phyloP scores from a whole-genome alignment of 2,888 invertebrate species.

The Eupeodes latifasciatus region DNA sequence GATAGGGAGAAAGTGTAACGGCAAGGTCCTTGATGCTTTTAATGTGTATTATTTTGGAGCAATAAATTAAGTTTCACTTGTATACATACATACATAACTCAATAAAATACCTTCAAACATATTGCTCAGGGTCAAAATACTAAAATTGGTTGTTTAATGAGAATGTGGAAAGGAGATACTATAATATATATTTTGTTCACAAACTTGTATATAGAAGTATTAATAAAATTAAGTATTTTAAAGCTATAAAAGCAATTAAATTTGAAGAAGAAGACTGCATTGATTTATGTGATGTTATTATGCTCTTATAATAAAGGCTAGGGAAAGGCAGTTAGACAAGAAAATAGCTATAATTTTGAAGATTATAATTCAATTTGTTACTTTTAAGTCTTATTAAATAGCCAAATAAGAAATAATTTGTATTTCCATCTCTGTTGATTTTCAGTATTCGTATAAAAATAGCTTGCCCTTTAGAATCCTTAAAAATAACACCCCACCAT shows the following conservation, averaged over 20 bases:
- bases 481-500: too few species aligned
- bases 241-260: background rate
- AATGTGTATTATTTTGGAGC: constrained; percentile 33
- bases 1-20: background rate
- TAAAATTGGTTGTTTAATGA: background rate
- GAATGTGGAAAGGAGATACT: background rate
- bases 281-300: background rate
- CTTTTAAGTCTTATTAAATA: background rate
- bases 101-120: background rate
- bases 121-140: constrained; percentile 23
- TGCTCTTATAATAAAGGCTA: too few species aligned
- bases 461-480: too few species aligned
- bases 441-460: too few species aligned
- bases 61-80: constrained; percentile 35
- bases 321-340: background rate
- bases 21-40: background rate
- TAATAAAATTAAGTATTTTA: constrained; percentile 8
- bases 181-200: background rate
- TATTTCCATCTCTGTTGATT: background rate
- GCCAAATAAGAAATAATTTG: background rate
- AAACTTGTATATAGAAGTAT: background rate
- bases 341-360: background rate
- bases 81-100: too few species aligned
- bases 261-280: background rate
- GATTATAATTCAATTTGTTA: background rate